Percentiles rank a stretch among this genome's conserved stretches.
phyloP scores from a whole-genome alignment of 2,797 vertebrate genomes.

The Brotogeris chrysoptera region DNA sequence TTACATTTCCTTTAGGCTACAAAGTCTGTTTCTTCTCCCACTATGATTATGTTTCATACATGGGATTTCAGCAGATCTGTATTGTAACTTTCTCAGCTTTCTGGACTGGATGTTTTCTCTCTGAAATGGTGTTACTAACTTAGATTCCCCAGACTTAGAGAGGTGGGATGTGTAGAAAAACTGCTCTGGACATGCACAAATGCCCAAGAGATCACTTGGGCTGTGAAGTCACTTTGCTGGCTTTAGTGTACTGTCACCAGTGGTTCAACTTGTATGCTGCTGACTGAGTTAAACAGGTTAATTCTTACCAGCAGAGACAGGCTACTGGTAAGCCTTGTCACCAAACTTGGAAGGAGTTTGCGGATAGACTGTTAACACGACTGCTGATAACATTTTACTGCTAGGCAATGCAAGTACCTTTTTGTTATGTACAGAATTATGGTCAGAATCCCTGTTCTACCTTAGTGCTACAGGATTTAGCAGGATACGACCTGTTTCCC shows the following conservation, averaged over 20 bases:
- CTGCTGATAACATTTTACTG: not conserved
- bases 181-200: not conserved
- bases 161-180: not conserved
- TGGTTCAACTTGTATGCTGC: not conserved
- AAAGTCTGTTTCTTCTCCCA: not conserved
- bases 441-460: not conserved
- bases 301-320: not conserved
- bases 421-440: not conserved
- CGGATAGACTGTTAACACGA: not conserved
- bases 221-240: not conserved
- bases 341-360: not conserved
- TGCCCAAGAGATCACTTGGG: not conserved
- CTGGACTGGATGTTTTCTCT: not conserved
- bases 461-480: not conserved
- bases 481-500: accelerated
- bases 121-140: not conserved
- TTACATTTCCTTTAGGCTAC: not conserved
- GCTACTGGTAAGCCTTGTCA: not conserved
- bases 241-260: not conserved
- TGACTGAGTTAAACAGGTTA: not conserved
- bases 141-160: not conserved
- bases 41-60: not conserved
- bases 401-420: not conserved
- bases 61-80: not conserved
- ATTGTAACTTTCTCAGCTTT: not conserved